phyloP scores from a whole-genome alignment of 2,797 vertebrate species.

The Artibeus jamaicensis region DNA sequence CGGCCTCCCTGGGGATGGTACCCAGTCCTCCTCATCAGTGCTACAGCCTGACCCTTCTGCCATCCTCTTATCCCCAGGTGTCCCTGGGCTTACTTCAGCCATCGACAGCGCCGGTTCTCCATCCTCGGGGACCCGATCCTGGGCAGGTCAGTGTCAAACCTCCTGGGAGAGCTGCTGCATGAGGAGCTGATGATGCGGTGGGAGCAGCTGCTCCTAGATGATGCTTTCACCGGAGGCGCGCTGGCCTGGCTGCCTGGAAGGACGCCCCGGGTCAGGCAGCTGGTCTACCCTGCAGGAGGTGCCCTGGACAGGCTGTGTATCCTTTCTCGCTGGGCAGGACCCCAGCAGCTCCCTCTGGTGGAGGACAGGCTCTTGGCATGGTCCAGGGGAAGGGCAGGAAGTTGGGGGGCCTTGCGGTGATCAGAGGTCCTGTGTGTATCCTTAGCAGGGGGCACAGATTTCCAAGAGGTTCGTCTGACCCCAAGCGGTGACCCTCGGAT shows the following conservation, averaged over 20 bases:
- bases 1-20: neutral
- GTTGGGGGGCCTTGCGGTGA: neutral
- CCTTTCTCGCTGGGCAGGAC: slow-evolving; percentile 67
- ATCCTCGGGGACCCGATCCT: slow-evolving; percentile 48
- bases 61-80: slow-evolving; percentile 74
- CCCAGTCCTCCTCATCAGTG: neutral
- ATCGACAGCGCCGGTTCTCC: slow-evolving; percentile 69
- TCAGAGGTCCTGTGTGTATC: neutral
- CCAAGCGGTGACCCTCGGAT: slow-evolving; percentile 52
- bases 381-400: neutral
- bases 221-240: slow-evolving; percentile 85
- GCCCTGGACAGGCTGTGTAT: slow-evolving; percentile 86
- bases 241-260: slow-evolving; percentile 81
- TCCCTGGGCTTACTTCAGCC: slow-evolving; percentile 56
- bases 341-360: neutral
- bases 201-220: slow-evolving; percentile 81
- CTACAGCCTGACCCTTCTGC: slow-evolving; percentile 57
- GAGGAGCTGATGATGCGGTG: slow-evolving; percentile 88
- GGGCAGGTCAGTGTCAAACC: slow-evolving; percentile 25
- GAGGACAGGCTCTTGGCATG: neutral
- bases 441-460: slow-evolving; percentile 81
- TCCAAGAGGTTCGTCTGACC: slow-evolving; percentile 85
- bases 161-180: slow-evolving; percentile 85
- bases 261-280: slow-evolving; percentile 72
- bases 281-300: slow-evolving; percentile 82